phyloP scores from a whole-genome alignment of 2,113 vertebrate genomes.

The Picathartes gymnocephalus region DNA sequence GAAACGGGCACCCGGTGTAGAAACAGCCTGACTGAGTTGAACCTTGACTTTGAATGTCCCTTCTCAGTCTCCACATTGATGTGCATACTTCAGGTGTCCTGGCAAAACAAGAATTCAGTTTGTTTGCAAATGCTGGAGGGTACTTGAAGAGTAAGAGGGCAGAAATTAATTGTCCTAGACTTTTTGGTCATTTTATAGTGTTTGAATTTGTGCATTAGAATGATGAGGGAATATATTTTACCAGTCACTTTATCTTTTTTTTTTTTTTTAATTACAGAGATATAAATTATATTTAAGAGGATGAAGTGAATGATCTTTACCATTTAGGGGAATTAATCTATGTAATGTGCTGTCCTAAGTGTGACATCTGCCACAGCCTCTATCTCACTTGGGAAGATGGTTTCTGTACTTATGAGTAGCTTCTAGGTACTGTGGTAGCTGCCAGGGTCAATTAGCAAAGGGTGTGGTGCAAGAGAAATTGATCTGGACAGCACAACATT shows the following conservation, averaged over 20 bases:
- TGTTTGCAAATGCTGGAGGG: background rate
- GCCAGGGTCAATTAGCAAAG: background rate
- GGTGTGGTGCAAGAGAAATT: background rate
- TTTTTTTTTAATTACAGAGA: background rate
- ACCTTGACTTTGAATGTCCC: background rate
- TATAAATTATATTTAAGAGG: background rate
- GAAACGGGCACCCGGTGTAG: background rate
- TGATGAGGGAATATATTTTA: background rate
- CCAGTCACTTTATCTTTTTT: background rate
- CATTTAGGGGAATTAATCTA: constrained; percentile 6
- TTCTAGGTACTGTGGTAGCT: background rate
- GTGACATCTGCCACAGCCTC: background rate
- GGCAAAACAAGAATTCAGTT: background rate
- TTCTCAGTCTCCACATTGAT: background rate
- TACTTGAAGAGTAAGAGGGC: background rate
- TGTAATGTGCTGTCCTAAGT: constrained; percentile 19
- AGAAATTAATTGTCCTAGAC: background rate
- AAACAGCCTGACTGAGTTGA: background rate
- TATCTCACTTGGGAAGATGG: background rate
- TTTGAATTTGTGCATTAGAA: background rate
- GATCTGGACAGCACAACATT: background rate
- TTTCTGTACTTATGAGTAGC: background rate
- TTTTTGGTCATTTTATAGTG: background rate
- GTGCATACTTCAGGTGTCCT: background rate
- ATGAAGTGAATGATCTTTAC: background rate